A percentile compares a stretch with the other conserved stretches of the same genome.
Conservation (phyloP, 2,797 vertebrate genomes). For the Chelon labrosus region DNA sequence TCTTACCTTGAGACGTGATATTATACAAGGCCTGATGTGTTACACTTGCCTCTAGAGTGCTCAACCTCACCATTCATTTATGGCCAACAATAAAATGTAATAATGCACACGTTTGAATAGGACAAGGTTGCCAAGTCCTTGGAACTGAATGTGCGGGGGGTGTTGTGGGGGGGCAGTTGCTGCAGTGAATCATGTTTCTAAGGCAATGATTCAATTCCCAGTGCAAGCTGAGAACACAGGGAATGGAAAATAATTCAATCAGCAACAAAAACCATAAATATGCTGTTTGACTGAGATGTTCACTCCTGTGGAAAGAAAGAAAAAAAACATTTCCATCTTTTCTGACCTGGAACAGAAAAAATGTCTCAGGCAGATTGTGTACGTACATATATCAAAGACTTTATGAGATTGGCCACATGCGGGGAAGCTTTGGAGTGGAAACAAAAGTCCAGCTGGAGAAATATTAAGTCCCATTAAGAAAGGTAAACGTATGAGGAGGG, state of each 20-base stretch:
- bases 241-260: slow-evolving; percentile 84
- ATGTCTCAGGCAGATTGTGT: slow-evolving; percentile 61
- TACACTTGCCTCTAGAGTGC: slow-evolving; percentile 69
- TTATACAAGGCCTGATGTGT: slow-evolving; percentile 70
- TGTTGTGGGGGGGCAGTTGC: slow-evolving; percentile 41
- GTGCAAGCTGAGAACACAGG: slow-evolving; percentile 72
- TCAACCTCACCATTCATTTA: slow-evolving; percentile 78
- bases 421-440: slow-evolving; percentile 47
- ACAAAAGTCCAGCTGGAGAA: slow-evolving; percentile 48
- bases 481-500: slow-evolving; percentile 1
- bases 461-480: slow-evolving; percentile 24
- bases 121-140: slow-evolving; percentile 85
- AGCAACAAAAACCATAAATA: slow-evolving; percentile 78
- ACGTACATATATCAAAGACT: slow-evolving; percentile 61
- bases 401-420: slow-evolving; percentile 55
- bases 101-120: slow-evolving; percentile 80
- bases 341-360: slow-evolving; percentile 76
- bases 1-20: slow-evolving; percentile 72
- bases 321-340: slow-evolving; percentile 69
- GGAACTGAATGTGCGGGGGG: slow-evolving; percentile 71
- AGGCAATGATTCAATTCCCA: slow-evolving; percentile 81
- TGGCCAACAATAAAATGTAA: slow-evolving; percentile 81
- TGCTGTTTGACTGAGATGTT: slow-evolving; percentile 74
- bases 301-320: slow-evolving; percentile 67
- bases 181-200: slow-evolving; percentile 80